Conservation (phyloP, 2,888 invertebrate species). For the Chloroclystis v-ata region DNA sequence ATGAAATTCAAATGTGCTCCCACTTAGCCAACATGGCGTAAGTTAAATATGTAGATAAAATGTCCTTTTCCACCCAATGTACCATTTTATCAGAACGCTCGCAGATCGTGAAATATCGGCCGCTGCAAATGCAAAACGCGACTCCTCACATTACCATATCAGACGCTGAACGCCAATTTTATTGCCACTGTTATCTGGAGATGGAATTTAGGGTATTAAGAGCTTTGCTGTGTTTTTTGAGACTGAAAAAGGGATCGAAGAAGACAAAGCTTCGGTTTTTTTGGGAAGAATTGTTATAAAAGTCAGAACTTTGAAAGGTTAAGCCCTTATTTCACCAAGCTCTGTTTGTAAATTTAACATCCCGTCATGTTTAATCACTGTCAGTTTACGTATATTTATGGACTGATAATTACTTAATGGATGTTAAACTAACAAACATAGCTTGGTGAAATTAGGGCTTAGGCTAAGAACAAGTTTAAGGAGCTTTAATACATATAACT, state of each 20-base stretch:
- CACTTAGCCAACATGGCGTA: no score
- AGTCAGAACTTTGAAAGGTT: background rate
- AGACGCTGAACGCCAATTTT: constrained; percentile 70
- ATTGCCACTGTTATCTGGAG: constrained; percentile 63
- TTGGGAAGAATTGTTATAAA: background rate
- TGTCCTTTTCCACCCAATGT: constrained; percentile 37
- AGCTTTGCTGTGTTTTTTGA: constrained; percentile 33
- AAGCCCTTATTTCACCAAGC: no score
- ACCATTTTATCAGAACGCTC: constrained; percentile 62
- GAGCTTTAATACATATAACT: no score
- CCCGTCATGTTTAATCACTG: no score
- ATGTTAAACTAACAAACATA: no score
- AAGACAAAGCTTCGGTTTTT: background rate
- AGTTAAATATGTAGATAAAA: background rate
- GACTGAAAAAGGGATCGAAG: background rate
- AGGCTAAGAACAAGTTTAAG: no score
- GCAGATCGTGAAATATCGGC: constrained; percentile 71
- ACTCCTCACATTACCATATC: constrained; percentile 69
- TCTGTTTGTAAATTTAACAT: no score
- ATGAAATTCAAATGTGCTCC: no score
- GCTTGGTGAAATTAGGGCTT: no score
- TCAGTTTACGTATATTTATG: no score
- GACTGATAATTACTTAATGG: no score
- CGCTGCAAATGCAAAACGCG: constrained; percentile 61
- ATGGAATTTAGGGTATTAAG: constrained; percentile 67